Percentiles rank a stretch among this genome's conserved stretches.
These are phyloP conservation scores for Odocoileus virginianus DNA, from an alignment of 2,113 vertebrate genomes.

Conservation along the genomic window DNA sequence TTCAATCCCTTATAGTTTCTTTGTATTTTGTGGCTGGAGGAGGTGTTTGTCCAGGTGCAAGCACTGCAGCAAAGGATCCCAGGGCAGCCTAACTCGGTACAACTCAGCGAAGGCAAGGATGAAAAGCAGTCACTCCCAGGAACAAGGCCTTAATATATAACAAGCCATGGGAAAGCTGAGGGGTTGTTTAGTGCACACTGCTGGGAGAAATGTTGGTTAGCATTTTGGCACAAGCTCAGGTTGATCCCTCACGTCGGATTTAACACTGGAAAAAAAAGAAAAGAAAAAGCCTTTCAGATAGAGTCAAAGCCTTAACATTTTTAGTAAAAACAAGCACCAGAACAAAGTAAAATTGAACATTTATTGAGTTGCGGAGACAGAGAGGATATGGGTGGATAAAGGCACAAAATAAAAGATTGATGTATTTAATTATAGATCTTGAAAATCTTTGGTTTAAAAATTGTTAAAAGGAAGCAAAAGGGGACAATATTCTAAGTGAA, in stretches of 20 bases:
- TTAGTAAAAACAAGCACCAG: conserved; percentile 3
- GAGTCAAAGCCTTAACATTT: not conserved
- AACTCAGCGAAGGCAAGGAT: not conserved
- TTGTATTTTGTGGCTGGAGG: not conserved
- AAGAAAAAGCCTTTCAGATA: not conserved
- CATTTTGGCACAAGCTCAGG: not conserved
- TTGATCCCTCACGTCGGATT: not conserved
- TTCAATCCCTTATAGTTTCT: not conserved
- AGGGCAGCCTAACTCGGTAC: not conserved
- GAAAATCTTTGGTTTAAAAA: not conserved
- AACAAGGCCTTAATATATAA: not conserved
- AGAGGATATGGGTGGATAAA: not conserved
- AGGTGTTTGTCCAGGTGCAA: not conserved
- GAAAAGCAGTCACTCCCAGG: not conserved
- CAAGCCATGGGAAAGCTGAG: not conserved
- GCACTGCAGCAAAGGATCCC: not conserved
- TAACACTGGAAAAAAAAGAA: not conserved
- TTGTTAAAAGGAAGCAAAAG: conserved; percentile 37
- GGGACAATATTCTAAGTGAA: not conserved
- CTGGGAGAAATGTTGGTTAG: not conserved
- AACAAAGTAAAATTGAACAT: not conserved
- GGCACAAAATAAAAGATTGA: conserved; percentile 21
- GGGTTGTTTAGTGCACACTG: not conserved
- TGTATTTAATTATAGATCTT: not conserved
- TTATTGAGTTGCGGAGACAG: not conserved